These are phyloP conservation scores for Seriola rivoliana DNA, from an alignment of 2,113 vertebrate genomes.

Conservation along the genomic window DNA sequence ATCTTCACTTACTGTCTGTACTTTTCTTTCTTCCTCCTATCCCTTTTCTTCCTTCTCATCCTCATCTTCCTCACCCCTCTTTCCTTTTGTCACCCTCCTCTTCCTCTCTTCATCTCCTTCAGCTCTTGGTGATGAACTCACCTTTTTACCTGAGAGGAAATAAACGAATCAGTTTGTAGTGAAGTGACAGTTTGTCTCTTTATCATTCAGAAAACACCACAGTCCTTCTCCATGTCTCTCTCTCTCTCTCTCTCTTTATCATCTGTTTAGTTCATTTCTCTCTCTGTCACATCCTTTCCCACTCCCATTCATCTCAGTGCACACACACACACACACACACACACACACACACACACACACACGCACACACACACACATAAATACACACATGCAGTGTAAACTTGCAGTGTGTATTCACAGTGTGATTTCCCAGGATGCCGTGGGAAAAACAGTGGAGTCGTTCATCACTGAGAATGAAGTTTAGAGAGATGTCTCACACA, in stretches of 20 bases:
- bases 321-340: slow-evolving; percentile 18
- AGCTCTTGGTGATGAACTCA: neutral
- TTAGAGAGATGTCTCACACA: slow-evolving; percentile 19
- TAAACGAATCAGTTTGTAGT: slow-evolving; percentile 32
- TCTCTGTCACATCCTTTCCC: slow-evolving; percentile 61
- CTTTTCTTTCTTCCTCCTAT: too few species aligned
- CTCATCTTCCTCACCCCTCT: neutral
- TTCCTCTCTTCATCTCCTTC: neutral
- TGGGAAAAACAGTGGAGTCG: slow-evolving; percentile 49
- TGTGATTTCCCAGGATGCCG: slow-evolving; percentile 63
- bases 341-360: slow-evolving; percentile 1
- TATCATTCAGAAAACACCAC: slow-evolving; percentile 39
- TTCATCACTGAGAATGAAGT: slow-evolving; percentile 64
- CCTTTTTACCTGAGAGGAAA: neutral
- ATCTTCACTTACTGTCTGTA: neutral
- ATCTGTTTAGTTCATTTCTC: slow-evolving; percentile 58
- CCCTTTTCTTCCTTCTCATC: neutral
- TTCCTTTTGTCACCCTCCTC: neutral
- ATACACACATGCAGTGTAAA: slow-evolving; percentile 9
- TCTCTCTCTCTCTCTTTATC: slow-evolving; percentile 48
- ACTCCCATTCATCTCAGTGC: slow-evolving; percentile 62
- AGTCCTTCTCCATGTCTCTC: slow-evolving; percentile 23
- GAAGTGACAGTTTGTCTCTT: slow-evolving; percentile 26
- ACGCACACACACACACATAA: slow-evolving; percentile 19
- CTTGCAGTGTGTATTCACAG: slow-evolving; percentile 5